Base-by-base conservation (phyloP, 2,113 vertebrate species). In the Pygoscelis adeliae region DNA sequence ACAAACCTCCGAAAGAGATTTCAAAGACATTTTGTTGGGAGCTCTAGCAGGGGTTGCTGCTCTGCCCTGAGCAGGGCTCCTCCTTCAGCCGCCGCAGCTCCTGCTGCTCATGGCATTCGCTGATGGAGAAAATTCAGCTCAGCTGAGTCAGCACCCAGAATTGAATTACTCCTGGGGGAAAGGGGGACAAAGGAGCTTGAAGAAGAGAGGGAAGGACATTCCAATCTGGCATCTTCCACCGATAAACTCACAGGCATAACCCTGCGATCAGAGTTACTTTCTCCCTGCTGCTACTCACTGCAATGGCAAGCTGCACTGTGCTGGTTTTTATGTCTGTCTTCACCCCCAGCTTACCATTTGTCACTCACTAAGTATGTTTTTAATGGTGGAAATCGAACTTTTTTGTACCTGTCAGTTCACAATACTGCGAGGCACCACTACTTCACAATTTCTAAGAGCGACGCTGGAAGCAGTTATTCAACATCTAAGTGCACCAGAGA, bases 301-400 rank as follows among this genome's bases (percentile, higher is more conserved):
- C 4, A 3, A 9, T 1, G 13, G 20, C n/a, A 25, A 14, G 26
- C 29, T 8, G 71, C 8, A 11, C 14, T 0, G 4, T 1, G 11
- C 22, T 9, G n/a, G 0, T 13, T 15, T 6, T 21, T 6, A 22
- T 5, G 2, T 1, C 61, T 76, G 3, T 3, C 56, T 87, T 29
- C 44, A 1, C 0, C 18, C 32, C 25, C 44, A 5, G 22, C 58
- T 40, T 2, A 4, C 17, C 29, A 0, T 0, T 22, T 2, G 5
- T 8, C 8, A 9, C 50, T 25, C 50, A 19, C 30, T 3, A 1
- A 36, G 3, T 1, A 1, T 0, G 25, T 4, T 19, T 29, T 7
- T 9, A 10, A 21, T 0, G 6, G 26, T 12, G 27, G 20, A 40
- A 86, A 53, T 5, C 20, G 8, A 25, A 3, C 1, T 10, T 21